Evolutionary conservation across 2,888 invertebrate species (phyloP).

Genomic region (Acronicta aceris): DNA sequence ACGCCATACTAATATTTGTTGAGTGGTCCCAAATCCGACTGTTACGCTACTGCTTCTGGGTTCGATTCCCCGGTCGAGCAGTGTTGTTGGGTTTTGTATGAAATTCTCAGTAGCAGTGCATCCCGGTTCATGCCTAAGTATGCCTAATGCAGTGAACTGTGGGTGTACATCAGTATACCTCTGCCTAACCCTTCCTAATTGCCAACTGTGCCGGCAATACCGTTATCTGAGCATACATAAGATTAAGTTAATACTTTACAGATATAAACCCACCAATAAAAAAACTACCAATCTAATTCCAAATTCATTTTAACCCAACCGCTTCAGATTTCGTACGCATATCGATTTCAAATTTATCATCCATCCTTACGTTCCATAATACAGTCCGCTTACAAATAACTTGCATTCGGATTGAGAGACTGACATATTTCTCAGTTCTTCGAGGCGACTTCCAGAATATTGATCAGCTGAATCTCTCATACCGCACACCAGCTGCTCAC

Average conservation of each 20-base stretch:
- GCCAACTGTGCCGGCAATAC: too few relatives aligned
- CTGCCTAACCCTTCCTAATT: too few relatives aligned
- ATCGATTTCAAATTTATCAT: constrained; percentile 61
- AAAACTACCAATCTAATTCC: constrained; percentile 48
- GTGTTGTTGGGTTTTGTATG: too few relatives aligned
- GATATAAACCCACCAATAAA: constrained; percentile 35
- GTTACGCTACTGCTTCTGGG: too few relatives aligned
- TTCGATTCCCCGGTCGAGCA: too few relatives aligned
- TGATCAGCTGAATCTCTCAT: constrained; percentile 86
- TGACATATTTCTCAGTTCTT: constrained; percentile 87
- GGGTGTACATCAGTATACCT: too few relatives aligned
- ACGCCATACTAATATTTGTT: too few relatives aligned
- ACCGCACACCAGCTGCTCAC: constrained; percentile 87
- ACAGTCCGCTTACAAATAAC: constrained; percentile 72
- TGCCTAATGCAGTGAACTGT: too few relatives aligned
- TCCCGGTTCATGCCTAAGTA: too few relatives aligned
- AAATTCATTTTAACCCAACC: constrained; percentile 51
- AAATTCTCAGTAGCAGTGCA: too few relatives aligned
- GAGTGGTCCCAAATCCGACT: too few relatives aligned
- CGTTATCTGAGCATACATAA: constrained; percentile 8
- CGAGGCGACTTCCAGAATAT: constrained; percentile 84
- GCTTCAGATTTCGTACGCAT: constrained; percentile 52
- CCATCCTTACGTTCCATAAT: constrained; percentile 59
- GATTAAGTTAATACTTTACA: constrained; percentile 28
- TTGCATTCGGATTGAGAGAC: constrained; percentile 80